Base-by-base conservation (phyloP, 2,888 invertebrate genomes). In the Hymenopus coronatus region DNA sequence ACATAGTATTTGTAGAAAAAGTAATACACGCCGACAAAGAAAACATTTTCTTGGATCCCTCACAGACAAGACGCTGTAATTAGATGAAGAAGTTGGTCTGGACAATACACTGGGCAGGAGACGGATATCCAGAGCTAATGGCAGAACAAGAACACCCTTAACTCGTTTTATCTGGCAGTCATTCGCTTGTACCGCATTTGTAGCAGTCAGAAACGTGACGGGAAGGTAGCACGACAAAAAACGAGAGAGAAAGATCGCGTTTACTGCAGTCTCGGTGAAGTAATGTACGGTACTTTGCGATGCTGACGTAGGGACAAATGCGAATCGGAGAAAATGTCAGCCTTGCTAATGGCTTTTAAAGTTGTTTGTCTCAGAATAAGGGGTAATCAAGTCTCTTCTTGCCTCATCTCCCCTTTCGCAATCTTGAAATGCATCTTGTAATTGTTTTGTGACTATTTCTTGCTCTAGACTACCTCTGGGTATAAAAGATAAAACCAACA, bases 281-380 rank as follows among this genome's bases (percentile, higher is more conserved):
- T 70, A 70, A 70, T 70, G 54, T 70, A 70, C 20, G 54, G 54
- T 20, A 70, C 54, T 70, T 70, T 20, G 54, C 15, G 54, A 70
- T 20, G 54, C 54, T 70, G 54, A 70, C 54, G 54, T 70, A 20
- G 54, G 54, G 54, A 70, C 54, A 70, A 70, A 70, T 70, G 20
- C 54, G 54, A 54, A 14, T 54, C 15, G 54, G 54, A 70, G 54
- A 70, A 70, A 70, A 70, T 25, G 54, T 70, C 54, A 70, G 20
- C 4, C 54, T 70, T 28, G 86, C 81, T 86, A 86, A 86, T 81
- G 86, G 86, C 28, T 86, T 86, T 86, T 86, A 86, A 70, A 86
- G 86, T 86, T 86, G 86, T 86, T 86, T 86, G 28, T 86, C 86
- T 70, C 28, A 9, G 54, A 86, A 81, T 28, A 28, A 30, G 14